Conservation (phyloP, 2,113 vertebrate species). For the Fukomys damarensis region DNA sequence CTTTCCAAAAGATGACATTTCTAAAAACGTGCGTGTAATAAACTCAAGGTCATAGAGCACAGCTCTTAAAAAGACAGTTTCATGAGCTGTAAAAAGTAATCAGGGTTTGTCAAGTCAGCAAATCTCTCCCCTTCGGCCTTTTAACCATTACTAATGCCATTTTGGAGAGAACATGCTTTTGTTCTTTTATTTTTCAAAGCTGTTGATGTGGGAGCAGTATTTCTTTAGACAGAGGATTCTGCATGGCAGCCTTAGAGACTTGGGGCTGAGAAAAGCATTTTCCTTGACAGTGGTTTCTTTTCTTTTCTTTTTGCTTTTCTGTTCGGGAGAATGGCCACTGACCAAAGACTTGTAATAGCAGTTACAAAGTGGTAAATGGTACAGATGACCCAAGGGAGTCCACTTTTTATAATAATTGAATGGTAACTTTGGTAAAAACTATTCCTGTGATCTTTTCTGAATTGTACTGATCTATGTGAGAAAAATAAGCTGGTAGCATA, state of each 20-base stretch:
- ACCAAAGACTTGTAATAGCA: conserved; percentile 19
- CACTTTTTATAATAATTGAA: background rate
- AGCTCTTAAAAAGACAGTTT: conserved; percentile 73
- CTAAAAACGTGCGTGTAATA: conserved; percentile 46
- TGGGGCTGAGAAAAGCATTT: conserved; percentile 15
- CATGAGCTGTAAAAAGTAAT: conserved; percentile 73
- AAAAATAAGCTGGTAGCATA: background rate
- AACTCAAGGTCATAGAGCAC: conserved; percentile 43
- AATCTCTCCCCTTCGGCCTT: conserved; percentile 16
- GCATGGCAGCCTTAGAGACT: conserved; percentile 3
- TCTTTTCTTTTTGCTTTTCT: background rate
- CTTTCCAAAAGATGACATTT: conserved; percentile 70
- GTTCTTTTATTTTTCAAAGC: conserved; percentile 46
- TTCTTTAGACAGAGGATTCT: conserved; percentile 35
- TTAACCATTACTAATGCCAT: conserved; percentile 39
- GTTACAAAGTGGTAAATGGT: background rate
- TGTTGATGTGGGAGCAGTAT: background rate
- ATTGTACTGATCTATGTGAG: background rate
- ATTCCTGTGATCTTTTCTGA: background rate
- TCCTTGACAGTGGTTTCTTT: background rate
- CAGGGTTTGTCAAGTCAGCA: conserved; percentile 74
- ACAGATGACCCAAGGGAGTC: background rate
- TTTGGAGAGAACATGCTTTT: conserved; percentile 37
- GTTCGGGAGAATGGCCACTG: background rate
- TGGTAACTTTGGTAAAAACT: background rate